phyloP scores from a whole-genome alignment of 92 coral and sea anemone species.

The Epizoanthus illoricatus region DNA sequence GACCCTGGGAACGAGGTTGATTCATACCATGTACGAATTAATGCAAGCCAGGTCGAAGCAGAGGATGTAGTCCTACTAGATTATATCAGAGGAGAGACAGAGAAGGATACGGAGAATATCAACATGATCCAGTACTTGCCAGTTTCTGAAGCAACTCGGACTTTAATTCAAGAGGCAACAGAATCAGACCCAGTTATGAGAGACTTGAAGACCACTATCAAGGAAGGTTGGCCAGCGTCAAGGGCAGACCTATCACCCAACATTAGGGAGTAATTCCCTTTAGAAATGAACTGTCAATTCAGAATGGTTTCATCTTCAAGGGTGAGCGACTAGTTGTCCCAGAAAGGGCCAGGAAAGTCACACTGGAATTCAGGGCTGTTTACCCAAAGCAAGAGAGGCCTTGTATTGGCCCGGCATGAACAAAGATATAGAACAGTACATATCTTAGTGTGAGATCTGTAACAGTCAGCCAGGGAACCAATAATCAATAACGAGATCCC shows the following conservation, averaged over 20 bases:
- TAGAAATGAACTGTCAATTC: constrained; percentile 12
- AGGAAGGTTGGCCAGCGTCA: constrained; percentile 46
- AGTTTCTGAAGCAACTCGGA: constrained; percentile 42
- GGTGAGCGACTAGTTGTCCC: constrained; percentile 10
- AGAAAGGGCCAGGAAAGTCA: constrained; percentile 24
- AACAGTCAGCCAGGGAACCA: constrained; percentile 24
- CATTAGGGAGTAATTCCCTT: constrained; percentile 15
- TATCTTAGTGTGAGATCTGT: constrained; percentile 18
- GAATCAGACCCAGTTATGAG: constrained; percentile 32
- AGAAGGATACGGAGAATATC: constrained; percentile 33
- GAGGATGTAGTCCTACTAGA: background rate
- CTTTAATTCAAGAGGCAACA: constrained; percentile 31
- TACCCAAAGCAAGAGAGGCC: constrained; percentile 32
- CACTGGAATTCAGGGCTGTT: constrained; percentile 46
- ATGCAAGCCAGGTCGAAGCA: background rate
- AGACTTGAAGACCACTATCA: constrained; percentile 44
- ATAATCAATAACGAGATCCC: constrained; percentile 19
- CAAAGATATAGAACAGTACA: background rate
- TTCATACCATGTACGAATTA: background rate
- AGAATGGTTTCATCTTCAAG: constrained; percentile 14
- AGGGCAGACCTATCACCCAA: constrained; percentile 27
- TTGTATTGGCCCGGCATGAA: constrained; percentile 35
- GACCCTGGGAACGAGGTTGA: too few species aligned
- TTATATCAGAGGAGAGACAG: constrained; percentile 34
- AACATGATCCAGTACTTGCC: constrained; percentile 50